These are phyloP conservation scores for Eurystomus glaucurus DNA, from an alignment of 2,797 vertebrate species.

Conservation along the genomic window DNA sequence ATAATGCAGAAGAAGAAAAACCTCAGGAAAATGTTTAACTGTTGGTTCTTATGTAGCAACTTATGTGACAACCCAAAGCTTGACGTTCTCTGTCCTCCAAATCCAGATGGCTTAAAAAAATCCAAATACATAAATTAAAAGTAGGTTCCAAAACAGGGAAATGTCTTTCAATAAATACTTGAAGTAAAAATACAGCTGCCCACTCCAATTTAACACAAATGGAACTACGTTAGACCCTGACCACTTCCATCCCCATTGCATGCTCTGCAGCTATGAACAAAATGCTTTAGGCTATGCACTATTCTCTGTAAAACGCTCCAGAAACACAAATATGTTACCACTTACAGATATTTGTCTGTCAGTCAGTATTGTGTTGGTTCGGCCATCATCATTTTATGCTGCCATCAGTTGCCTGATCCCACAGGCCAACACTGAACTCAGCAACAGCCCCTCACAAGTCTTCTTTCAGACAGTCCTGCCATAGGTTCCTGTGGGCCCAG, in stretches of 20 bases:
- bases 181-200: not conserved
- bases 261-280: not conserved
- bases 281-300: not conserved
- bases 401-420: no score
- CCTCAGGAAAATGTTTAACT: not conserved
- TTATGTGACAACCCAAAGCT: slow-evolving; percentile 85
- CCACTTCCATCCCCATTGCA: not conserved
- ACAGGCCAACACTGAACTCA: no score
- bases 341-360: not conserved
- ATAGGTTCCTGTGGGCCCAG: no score
- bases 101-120: not conserved
- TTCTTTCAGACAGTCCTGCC: no score
- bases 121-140: slow-evolving; percentile 2
- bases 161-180: not conserved
- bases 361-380: not conserved
- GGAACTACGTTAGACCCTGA: not conserved
- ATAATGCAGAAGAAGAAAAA: not conserved
- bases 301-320: not conserved
- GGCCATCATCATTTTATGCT: no score
- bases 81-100: slow-evolving; percentile 18
- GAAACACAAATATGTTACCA: not conserved
- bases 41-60: not conserved
- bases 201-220: not conserved
- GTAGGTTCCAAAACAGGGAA: not conserved
- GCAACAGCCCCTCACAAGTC: no score